These are phyloP conservation scores for Zosterops pallidus DNA, from an alignment of 2,113 vertebrate genomes.

Conservation along the genomic window DNA sequence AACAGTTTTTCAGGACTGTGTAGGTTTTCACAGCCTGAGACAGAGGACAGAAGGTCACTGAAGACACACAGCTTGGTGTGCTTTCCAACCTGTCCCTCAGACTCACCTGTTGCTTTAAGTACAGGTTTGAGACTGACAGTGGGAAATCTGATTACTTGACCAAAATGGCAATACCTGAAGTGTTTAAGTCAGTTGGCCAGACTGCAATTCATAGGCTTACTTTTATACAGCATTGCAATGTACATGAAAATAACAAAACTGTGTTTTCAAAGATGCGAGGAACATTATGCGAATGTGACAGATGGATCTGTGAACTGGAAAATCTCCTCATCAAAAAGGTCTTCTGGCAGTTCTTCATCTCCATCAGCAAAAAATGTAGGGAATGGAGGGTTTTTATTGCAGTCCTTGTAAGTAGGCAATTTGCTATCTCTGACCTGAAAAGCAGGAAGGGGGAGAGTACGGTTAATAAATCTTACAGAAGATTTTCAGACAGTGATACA, in stretches of 20 bases:
- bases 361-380: slow-evolving; percentile 92
- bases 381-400: slow-evolving; percentile 82
- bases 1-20: not conserved
- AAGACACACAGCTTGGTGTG: not conserved
- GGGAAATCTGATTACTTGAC: not conserved
- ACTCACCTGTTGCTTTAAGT: not conserved
- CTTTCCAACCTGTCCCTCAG: not conserved
- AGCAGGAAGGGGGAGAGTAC: not conserved
- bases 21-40: not conserved
- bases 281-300: slow-evolving; percentile 67
- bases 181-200: not conserved
- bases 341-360: slow-evolving; percentile 86
- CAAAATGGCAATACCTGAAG: not conserved
- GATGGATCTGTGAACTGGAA: slow-evolving; percentile 84
- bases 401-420: slow-evolving; percentile 71
- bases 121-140: not conserved
- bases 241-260: not conserved
- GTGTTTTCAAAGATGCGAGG: not conserved
- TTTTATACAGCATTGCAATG: not conserved
- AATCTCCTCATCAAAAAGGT: slow-evolving; percentile 85
- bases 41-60: not conserved
- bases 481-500: not conserved
- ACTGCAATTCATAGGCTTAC: not conserved
- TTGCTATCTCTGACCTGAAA: slow-evolving; percentile 83
- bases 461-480: not conserved